Evolutionary conservation across 2,797 vertebrate genomes (phyloP).

Genomic region (Lepilemur ruficaudatus): DNA sequence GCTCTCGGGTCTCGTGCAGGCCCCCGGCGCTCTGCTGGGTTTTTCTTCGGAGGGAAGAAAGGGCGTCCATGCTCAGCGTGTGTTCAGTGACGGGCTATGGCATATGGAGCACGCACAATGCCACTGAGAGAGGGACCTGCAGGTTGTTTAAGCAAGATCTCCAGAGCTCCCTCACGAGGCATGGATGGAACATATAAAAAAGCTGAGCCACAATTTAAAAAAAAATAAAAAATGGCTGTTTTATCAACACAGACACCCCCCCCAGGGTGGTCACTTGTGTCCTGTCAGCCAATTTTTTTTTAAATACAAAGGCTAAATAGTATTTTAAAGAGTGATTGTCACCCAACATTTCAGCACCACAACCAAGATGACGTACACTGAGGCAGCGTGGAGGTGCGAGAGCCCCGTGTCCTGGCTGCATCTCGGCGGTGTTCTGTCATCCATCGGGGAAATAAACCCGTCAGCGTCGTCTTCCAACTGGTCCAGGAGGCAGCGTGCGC

Average conservation of each 20-base stretch:
- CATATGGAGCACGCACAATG: background rate
- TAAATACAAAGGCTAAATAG: background rate
- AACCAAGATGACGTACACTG: constrained; percentile 87
- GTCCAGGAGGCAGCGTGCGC: constrained; percentile 90
- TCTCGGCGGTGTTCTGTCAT: constrained; percentile 92
- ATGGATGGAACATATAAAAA: background rate
- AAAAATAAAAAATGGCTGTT: background rate
- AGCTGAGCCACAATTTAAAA: background rate
- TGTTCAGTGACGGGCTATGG: background rate
- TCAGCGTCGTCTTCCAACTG: constrained; percentile 94
- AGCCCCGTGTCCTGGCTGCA: constrained; percentile 90
- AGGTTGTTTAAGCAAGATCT: background rate
- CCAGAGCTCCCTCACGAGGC: background rate
- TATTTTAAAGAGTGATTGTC: background rate
- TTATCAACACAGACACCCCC: background rate
- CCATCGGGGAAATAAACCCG: constrained; percentile 95
- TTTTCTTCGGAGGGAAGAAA: background rate
- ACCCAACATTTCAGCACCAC: background rate
- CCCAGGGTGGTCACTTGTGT: background rate
- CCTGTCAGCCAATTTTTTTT: background rate
- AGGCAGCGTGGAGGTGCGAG: constrained; percentile 96
- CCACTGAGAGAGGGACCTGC: background rate
- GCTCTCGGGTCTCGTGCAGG: background rate
- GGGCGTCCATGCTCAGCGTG: background rate
- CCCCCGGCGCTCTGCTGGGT: background rate